Evolutionary conservation across 2,888 invertebrate genomes (phyloP), one percentile per base, ranked within the genome.

Genomic region (Cistogaster globosa): DNA sequence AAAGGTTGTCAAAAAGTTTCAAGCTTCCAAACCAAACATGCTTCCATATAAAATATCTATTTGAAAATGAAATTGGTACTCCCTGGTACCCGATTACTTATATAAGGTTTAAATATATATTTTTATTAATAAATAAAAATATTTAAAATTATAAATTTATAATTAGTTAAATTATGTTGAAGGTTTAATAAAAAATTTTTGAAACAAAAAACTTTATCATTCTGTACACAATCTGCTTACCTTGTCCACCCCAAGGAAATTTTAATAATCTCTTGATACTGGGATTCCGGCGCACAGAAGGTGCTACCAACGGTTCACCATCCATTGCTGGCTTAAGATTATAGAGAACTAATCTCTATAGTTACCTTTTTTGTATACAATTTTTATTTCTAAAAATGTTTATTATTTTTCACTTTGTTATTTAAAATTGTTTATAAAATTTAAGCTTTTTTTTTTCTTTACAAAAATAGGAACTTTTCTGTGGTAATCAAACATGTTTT

Each of bases 161-260:
- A 2, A 2, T 26, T 26, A 26, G 26, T 26, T 26, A 26, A 26
- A 26, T 26, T 4, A 26, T 26, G 26, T 4, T 26, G 4, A 26
- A 26, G 26, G 26, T 26, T 26, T 26, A 26, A 26, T 2, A 26
- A 2, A 26, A 26, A 26, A 26, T 4, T 2, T 26, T 26, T 26
- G n/a, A 26, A 26, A 26, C 26, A 26, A 2, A 26, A 26, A 26
- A 26, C 1, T 26, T 1, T 26, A 26, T 4, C 26, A 4, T 26
- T 26, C 2, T 4, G 26, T 26, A 32, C 14, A 7, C 14, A 53
- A 6, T 79, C 7, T 67, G 45, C 91, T 90, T 90, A 91, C 91
- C 92, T 90, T 90, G 89, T 60, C 90, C 90, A 81, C 91, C 91
- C 92, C 92, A 92, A 45, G 91, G 90, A 55, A 92, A 89, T 86